A percentile compares a stretch with the other conserved stretches of the same genome.
Conservation (phyloP, 2,797 vertebrate genomes). For the Chanos chanos region DNA sequence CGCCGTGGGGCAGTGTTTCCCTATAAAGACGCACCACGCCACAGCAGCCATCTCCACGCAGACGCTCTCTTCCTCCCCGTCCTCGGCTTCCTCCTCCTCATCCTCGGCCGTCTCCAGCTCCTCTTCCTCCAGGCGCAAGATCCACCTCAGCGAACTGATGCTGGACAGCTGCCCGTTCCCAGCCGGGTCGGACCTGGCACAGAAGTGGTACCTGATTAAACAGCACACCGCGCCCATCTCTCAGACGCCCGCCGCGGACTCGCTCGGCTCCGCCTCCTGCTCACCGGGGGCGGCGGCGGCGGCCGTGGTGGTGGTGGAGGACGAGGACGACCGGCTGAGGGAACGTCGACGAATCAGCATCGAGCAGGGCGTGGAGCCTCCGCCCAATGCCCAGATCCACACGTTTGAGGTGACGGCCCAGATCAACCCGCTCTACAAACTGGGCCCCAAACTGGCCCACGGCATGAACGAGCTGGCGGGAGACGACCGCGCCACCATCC, state of each 20-base stretch:
- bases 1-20: conserved; percentile 82
- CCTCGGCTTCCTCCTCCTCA: conserved; percentile 54
- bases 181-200: conserved; percentile 76
- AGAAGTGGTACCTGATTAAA: conserved; percentile 84
- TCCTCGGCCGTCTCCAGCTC: conserved; percentile 47
- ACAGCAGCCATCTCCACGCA: conserved; percentile 21
- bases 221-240: conserved; percentile 81
- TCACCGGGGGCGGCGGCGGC: conserved; percentile 43
- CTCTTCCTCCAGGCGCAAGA: conserved; percentile 71
- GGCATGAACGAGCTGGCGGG: conserved; percentile 76
- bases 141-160: conserved; percentile 83
- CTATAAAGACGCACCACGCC: conserved; percentile 71
- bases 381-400: conserved; percentile 79
- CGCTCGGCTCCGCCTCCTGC: conserved; percentile 26
- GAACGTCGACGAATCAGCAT: conserved; percentile 80
- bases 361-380: conserved; percentile 79
- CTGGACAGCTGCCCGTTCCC: conserved; percentile 82
- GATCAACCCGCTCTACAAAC: conserved; percentile 77
- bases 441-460: conserved; percentile 78
- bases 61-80: conserved; percentile 23
- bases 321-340: conserved; percentile 77
- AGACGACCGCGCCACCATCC: conserved; percentile 54
- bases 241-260: conserved; percentile 66
- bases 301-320: conserved; percentile 58
- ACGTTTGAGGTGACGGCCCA: conserved; percentile 80